phyloP scores from a whole-genome alignment of 2,113 vertebrate species.

The Myiozetetes cayanensis region DNA sequence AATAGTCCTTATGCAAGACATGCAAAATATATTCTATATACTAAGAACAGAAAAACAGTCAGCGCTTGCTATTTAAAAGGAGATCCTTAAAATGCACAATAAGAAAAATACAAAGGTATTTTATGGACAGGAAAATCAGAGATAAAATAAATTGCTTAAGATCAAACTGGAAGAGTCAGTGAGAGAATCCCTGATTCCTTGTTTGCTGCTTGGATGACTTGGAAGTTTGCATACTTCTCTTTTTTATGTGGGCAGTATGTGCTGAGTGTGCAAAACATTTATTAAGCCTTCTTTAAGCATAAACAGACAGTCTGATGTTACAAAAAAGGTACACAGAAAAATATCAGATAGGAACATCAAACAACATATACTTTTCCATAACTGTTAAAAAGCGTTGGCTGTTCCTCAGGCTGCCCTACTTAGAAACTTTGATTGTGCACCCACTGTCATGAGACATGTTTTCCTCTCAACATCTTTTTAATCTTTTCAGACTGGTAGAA shows the following conservation, averaged over 20 bases:
- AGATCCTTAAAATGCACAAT: neutral
- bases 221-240: neutral
- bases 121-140: neutral
- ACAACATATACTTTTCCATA: slow-evolving; percentile 12
- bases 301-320: neutral
- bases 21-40: neutral
- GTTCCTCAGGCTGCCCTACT: slow-evolving; percentile 61
- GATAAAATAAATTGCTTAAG: neutral
- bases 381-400: slow-evolving; percentile 44
- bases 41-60: neutral
- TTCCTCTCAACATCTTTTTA: slow-evolving; percentile 55
- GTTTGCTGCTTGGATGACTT: neutral
- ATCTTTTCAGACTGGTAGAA: slow-evolving; percentile 53
- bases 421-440: slow-evolving; percentile 59
- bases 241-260: neutral
- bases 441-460: slow-evolving; percentile 52
- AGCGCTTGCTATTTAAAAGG: neutral
- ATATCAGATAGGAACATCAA: slow-evolving; percentile 29
- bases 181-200: neutral
- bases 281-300: neutral
- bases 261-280: slow-evolving; percentile 49
- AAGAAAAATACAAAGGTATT: neutral
- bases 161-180: neutral
- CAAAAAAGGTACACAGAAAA: slow-evolving; percentile 13
- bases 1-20: neutral